A percentile compares a stretch with the other conserved stretches of the same genome.
Conservation (phyloP, 1,140 invertebrate species). For the Eurosta solidaginis region DNA sequence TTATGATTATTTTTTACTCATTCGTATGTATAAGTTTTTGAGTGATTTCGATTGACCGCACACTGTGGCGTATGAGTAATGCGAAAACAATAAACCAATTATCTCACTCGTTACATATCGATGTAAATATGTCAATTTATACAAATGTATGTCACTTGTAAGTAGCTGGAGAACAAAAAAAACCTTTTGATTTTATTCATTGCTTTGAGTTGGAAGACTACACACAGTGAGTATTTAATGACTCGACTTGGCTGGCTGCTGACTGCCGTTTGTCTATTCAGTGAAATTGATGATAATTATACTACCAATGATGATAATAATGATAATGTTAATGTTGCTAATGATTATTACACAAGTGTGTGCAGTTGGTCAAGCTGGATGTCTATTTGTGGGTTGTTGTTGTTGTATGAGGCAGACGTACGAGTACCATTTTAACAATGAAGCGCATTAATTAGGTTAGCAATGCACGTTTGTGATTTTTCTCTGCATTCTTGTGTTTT, state of each 20-base stretch:
- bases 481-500: too few species aligned
- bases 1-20: slow-evolving; percentile 16
- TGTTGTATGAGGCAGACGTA: neutral
- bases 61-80: slow-evolving; percentile 21
- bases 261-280: neutral
- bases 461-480: neutral
- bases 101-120: neutral
- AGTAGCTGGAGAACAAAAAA: too few species aligned
- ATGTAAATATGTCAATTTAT: neutral
- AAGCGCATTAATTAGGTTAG: slow-evolving; percentile 20
- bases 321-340: neutral
- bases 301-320: neutral
- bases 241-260: neutral
- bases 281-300: neutral
- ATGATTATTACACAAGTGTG: neutral
- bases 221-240: neutral
- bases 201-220: neutral
- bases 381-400: neutral
- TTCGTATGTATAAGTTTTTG: slow-evolving; percentile 14
- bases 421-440: neutral
- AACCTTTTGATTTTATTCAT: neutral
- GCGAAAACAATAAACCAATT: neutral
- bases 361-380: neutral
- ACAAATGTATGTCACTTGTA: too few species aligned
- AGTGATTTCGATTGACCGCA: neutral